Percentiles rank a stretch among this genome's conserved stretches.
Conservation (phyloP, 2,888 invertebrate genomes). For the Agonopterix subpropinquella region DNA sequence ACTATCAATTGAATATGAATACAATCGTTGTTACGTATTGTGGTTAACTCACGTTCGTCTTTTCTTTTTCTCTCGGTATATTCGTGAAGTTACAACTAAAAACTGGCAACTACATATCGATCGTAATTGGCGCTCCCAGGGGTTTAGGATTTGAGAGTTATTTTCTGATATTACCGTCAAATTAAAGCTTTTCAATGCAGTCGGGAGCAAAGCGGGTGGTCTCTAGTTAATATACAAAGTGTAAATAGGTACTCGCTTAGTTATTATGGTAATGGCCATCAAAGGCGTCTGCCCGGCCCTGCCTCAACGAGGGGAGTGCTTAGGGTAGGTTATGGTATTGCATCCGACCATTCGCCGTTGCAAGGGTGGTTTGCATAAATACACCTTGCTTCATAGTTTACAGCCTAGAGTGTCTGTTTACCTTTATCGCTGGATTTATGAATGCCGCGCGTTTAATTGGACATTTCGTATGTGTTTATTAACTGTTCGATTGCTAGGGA, state of each 20-base stretch:
- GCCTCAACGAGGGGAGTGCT: conserved; percentile 62
- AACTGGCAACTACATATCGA: too few species aligned
- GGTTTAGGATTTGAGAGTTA: neutral
- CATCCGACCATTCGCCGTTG: conserved; percentile 51
- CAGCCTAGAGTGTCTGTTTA: conserved; percentile 52
- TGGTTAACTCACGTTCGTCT: too few species aligned
- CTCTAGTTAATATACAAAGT: conserved; percentile 4
- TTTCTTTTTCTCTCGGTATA: too few species aligned
- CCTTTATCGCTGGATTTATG: conserved; percentile 54
- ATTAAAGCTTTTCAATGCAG: neutral
- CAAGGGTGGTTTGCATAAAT: conserved; percentile 58
- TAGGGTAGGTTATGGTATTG: conserved; percentile 70
- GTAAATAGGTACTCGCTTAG: conserved; percentile 31
- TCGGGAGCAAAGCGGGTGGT: conserved; percentile 1
- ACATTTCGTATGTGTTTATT: conserved; percentile 27
- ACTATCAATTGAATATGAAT: too few species aligned
- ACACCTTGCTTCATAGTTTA: conserved; percentile 46
- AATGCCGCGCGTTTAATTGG: conserved; percentile 56
- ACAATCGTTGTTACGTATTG: too few species aligned
- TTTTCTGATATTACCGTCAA: neutral
- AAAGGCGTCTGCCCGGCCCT: conserved; percentile 61
- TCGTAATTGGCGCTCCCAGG: too few species aligned
- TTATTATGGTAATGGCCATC: conserved; percentile 64
- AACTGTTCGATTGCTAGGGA: neutral
- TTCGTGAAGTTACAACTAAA: too few species aligned